A percentile compares a stretch with the other conserved stretches of the same genome.
Evolutionary conservation across 2,888 invertebrate species (phyloP).

Genomic region (Cephonodes hylas): DNA sequence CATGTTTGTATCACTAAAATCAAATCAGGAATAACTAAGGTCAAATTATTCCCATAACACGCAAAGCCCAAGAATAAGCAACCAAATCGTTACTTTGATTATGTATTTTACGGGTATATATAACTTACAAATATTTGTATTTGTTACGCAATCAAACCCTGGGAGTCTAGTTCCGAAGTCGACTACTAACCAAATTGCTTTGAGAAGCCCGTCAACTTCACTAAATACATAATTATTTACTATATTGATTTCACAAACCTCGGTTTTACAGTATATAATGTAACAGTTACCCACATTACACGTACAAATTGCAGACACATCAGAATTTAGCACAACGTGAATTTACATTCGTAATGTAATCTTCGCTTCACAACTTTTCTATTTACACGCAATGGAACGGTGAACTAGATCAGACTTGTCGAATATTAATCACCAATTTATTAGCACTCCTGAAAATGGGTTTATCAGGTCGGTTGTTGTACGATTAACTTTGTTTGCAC

Average conservation of each 20-base stretch:
- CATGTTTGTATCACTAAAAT: too few species aligned
- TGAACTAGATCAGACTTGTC: constrained; percentile 4
- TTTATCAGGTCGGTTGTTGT: constrained; percentile 13
- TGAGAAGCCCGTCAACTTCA: too few species aligned
- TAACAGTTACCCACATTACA: not conserved
- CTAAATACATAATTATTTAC: too few species aligned
- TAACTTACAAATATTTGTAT: too few species aligned
- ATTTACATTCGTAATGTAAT: not conserved
- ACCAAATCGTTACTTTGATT: too few species aligned
- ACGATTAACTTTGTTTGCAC: constrained; percentile 3
- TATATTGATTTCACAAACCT: not conserved
- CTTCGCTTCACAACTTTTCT: not conserved
- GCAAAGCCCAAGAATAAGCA: too few species aligned
- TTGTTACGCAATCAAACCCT: too few species aligned
- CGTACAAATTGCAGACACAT: not conserved
- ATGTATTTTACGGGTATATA: too few species aligned
- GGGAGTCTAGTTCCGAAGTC: too few species aligned
- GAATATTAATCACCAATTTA: not conserved
- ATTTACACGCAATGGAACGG: not conserved
- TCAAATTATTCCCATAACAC: too few species aligned
- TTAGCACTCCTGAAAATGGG: not conserved
- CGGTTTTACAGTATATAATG: not conserved
- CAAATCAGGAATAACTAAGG: too few species aligned
- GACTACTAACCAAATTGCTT: too few species aligned
- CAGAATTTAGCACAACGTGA: not conserved